Evolutionary conservation across 1,140 invertebrate genomes (phyloP).

Genomic region (Drosophila kurseongensis): DNA sequence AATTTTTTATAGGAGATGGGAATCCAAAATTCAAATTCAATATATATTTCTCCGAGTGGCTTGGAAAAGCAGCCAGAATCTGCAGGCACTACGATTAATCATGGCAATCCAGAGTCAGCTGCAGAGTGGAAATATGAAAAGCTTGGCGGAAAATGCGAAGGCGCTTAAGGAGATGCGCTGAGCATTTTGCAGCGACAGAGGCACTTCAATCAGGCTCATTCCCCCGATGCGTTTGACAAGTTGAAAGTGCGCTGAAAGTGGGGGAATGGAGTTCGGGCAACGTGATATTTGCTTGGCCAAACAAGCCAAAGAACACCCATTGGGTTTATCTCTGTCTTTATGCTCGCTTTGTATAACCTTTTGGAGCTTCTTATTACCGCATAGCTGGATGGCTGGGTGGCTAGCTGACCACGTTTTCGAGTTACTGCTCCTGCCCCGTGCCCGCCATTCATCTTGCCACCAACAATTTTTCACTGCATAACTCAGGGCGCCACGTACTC

Average conservation of each 20-base stretch:
- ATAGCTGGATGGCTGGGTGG: constrained; percentile 15
- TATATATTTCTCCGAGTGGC: neutral
- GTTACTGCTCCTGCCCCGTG: constrained; percentile 19
- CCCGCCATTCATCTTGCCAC: constrained; percentile 66
- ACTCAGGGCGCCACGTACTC: constrained; percentile 66
- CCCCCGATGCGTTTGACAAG: constrained; percentile 77
- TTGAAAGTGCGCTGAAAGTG: constrained; percentile 72
- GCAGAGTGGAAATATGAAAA: constrained; percentile 50
- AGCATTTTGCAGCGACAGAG: constrained; percentile 53
- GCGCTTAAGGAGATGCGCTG: constrained; percentile 45
- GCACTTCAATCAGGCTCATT: constrained; percentile 79
- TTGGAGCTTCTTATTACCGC: constrained; percentile 28
- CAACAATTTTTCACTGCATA: constrained; percentile 76
- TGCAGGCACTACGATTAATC: constrained; percentile 65
- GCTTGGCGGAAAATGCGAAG: constrained; percentile 15
- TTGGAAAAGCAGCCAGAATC: constrained; percentile 8
- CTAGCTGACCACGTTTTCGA: constrained; percentile 45
- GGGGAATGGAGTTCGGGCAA: constrained; percentile 30
- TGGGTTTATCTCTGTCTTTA: constrained; percentile 35
- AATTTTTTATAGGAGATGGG: no score
- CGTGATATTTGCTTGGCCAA: constrained; percentile 55
- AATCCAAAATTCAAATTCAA: no score
- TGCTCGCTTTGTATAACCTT: constrained; percentile 22
- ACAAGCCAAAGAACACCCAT: constrained; percentile 13
- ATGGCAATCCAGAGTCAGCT: constrained; percentile 62